These are phyloP conservation scores for Synergus japonicus DNA, from an alignment of 2,888 invertebrate species.

Conservation along the genomic window DNA sequence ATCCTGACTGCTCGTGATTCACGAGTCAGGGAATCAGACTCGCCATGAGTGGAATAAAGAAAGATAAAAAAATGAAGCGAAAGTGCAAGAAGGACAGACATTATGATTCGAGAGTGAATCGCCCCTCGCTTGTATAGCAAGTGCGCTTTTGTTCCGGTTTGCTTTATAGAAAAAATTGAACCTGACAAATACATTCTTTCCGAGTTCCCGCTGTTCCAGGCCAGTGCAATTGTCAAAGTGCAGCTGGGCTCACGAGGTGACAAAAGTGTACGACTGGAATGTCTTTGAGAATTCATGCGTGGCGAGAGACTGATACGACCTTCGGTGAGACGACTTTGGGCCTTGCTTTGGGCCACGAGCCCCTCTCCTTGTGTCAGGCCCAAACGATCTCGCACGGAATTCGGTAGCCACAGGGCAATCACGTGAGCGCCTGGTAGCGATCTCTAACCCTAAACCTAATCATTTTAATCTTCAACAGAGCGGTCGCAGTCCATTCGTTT, in stretches of 20 bases:
- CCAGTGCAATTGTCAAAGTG: background rate
- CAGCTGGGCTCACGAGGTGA: background rate
- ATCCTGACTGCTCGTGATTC: background rate
- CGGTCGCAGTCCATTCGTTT: constrained; percentile 56
- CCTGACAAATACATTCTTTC: background rate
- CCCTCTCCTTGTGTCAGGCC: constrained; percentile 74
- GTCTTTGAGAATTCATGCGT: background rate
- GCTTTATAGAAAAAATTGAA: background rate
- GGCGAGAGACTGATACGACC: background rate
- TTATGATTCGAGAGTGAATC: background rate
- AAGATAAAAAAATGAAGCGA: background rate
- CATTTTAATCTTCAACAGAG: constrained; percentile 66
- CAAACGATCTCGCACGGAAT: constrained; percentile 79
- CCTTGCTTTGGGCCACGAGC: constrained; percentile 78
- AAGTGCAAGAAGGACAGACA: background rate
- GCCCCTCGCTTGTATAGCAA: background rate
- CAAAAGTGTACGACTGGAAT: background rate
- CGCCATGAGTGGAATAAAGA: no score
- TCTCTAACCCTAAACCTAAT: constrained; percentile 69
- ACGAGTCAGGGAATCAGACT: constrained; percentile 1
- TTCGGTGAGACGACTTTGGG: constrained; percentile 72
- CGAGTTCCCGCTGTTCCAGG: background rate
- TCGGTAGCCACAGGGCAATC: constrained; percentile 73
- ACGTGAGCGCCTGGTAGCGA: constrained; percentile 68
- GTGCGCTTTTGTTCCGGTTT: constrained; percentile 7